Evolutionary conservation across 2,113 vertebrate species (phyloP).

Genomic region (Xenopus laevis): DNA sequence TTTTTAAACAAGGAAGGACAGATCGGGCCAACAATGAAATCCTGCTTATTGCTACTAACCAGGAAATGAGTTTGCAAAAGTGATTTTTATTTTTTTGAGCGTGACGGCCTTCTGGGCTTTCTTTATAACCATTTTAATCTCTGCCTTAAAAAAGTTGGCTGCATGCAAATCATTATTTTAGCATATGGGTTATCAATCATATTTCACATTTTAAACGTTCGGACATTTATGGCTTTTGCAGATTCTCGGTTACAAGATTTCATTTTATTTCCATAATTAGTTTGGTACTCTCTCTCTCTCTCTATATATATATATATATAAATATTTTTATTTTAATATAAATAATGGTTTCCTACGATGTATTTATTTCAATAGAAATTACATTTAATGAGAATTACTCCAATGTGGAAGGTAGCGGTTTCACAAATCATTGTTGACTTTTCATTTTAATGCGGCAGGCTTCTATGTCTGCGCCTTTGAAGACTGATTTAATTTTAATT

Average conservation of each 20-base stretch:
- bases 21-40: slow-evolving; percentile 18
- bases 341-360: slow-evolving; percentile 42
- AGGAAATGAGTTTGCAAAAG: slow-evolving; percentile 42
- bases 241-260: slow-evolving; percentile 37
- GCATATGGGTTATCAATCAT: slow-evolving; percentile 46
- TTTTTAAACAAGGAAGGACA: slow-evolving; percentile 3
- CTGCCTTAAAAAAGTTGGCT: slow-evolving; percentile 36
- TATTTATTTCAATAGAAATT: slow-evolving; percentile 42
- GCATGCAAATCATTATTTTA: slow-evolving; percentile 7
- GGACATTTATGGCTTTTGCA: slow-evolving; percentile 40
- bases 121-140: slow-evolving; percentile 39
- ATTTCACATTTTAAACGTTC: slow-evolving; percentile 39
- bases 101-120: slow-evolving; percentile 13
- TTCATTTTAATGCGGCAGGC: slow-evolving; percentile 14
- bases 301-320: no score
- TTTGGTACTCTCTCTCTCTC: slow-evolving; percentile 10
- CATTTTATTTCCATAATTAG: slow-evolving; percentile 43
- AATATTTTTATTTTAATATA: slow-evolving; percentile 37
- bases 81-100: slow-evolving; percentile 18
- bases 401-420: slow-evolving; percentile 13
- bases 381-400: slow-evolving; percentile 33
- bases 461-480: neutral
- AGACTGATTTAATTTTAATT: slow-evolving; percentile 31
- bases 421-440: slow-evolving; percentile 36
- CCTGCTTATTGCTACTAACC: slow-evolving; percentile 34